phyloP scores from a whole-genome alignment of 2,888 invertebrate genomes.

The Clitarchus hookeri region DNA sequence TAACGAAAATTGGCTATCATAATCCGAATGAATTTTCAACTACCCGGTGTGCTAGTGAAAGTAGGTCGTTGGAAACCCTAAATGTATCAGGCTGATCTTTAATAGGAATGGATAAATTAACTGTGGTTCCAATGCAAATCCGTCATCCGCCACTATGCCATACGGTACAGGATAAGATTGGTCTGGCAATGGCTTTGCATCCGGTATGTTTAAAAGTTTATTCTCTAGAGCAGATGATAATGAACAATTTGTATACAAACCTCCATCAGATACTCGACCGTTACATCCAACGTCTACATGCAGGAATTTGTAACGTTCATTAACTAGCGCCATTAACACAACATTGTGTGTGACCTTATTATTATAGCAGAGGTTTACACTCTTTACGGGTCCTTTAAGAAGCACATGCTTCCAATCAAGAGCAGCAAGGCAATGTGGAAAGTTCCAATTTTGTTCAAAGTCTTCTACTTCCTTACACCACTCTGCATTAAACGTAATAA shows the following conservation, averaged over 20 bases:
- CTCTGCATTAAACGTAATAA: too few species aligned
- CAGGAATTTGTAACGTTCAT: not conserved
- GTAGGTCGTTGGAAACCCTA: not conserved
- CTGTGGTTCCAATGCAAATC: not conserved
- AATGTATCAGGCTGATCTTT: not conserved
- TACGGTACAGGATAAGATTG: not conserved
- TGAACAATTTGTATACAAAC: not conserved
- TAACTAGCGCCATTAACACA: not conserved
- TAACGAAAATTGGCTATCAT: not conserved
- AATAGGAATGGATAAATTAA: not conserved
- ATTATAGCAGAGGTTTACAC: not conserved
- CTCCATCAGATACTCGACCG: not conserved
- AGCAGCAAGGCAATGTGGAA: not conserved
- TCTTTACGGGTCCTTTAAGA: not conserved
- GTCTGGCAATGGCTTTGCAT: not conserved
- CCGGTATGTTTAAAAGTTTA: not conserved
- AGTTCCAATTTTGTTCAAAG: not conserved
- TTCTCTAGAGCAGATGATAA: not conserved
- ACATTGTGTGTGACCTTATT: not conserved
- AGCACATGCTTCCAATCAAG: not conserved
- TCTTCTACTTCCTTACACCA: not conserved
- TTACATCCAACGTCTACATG: not conserved
- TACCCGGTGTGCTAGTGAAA: not conserved
- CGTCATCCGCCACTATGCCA: not conserved
- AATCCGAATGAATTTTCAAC: not conserved